Base-by-base conservation (phyloP, 2,113 vertebrate genomes). In the Mesitornis unicolor region DNA sequence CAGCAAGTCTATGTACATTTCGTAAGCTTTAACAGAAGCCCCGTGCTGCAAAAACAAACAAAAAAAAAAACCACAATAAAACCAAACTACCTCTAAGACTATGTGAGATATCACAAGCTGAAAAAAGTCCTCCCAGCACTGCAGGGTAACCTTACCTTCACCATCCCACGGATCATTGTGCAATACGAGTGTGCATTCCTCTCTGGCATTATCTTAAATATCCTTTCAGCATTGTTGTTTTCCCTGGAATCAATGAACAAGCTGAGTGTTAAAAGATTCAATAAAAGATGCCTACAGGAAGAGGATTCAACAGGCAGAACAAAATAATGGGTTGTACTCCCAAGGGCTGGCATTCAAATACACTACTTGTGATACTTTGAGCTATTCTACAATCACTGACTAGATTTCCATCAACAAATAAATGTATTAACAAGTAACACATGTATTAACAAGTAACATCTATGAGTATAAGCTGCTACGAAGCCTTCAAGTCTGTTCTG, bases 151-250 rank as follows among this genome's bases (percentile, higher is more conserved):
- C 33, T 70, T 93, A 99, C 99, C 99, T 99, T 99, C 87, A 99
- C 99, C 99, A 99, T 99, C 70, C 99, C 99, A 89, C 98, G 98
- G 96, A 99, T 99, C 97, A 99, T 96, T 2, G 99, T 98, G 43
- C 98, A 98, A 88, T 99, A 99, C 19, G 99, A 99, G 17, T 90
- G 97, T 1, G 98, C 97, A 67, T 99, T 98, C 95, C 93, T 98
- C 93, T 99, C 99, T 2, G 99, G 98, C 98, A 99, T 98, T 48
- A 99, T 92, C 68, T 98, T 98, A 76, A 99, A 99, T 94, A 99
- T 98, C 87, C 99, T 98, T 92, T 99, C 99, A 20, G 99, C 99
- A 16, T 98, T 98, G 97, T 98, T 99, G 92, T 98, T 97, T 48
- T 98, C 97, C 92, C 97, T 99, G 87, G 42, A 91, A 36, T 18